Evolutionary conservation across 2,113 vertebrate species (phyloP).

Genomic region (Egretta garzetta): DNA sequence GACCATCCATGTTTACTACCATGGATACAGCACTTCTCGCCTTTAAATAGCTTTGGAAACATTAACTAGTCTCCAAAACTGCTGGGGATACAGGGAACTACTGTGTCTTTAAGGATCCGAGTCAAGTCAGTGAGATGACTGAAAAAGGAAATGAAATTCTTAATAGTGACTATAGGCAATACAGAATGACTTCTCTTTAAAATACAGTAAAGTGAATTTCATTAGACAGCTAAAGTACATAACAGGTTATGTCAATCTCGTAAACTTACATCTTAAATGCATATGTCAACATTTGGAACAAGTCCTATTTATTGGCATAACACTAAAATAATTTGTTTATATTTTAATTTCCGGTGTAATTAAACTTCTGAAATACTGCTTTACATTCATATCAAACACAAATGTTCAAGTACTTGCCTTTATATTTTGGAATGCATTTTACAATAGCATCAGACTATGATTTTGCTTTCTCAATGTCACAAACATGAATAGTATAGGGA

Average conservation of each 20-base stretch:
- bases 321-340: background rate
- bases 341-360: background rate
- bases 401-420: background rate
- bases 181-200: background rate
- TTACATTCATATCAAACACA: background rate
- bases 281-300: background rate
- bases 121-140: background rate
- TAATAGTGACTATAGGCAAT: background rate
- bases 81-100: background rate
- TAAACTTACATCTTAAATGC: background rate
- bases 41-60: background rate
- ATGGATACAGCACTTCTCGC: background rate
- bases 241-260: background rate
- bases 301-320: background rate
- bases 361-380: background rate
- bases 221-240: accelerated
- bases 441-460: background rate
- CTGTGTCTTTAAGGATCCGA: background rate
- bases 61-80: background rate
- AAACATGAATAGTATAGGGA: background rate
- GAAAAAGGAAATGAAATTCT: background rate
- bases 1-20: too few species aligned
- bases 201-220: background rate
- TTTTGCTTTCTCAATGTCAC: background rate
- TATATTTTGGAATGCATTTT: background rate